Percentiles rank a stretch among this genome's conserved stretches.
phyloP scores from a whole-genome alignment of 1,140 invertebrate genomes.

The Diprion similis region DNA sequence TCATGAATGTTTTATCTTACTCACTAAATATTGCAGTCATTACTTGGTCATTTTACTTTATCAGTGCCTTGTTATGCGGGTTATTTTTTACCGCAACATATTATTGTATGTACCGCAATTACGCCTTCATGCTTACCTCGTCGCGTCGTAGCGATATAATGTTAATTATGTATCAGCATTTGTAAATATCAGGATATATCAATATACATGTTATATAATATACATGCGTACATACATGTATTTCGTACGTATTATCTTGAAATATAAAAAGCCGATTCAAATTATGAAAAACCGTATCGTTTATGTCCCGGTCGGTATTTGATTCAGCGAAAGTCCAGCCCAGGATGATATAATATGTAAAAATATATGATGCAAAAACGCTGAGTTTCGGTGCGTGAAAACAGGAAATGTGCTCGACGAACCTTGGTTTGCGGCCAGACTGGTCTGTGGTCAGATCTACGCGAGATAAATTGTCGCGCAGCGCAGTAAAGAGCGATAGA shows the following conservation, averaged over 20 bases:
- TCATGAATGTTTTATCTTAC: too few species aligned
- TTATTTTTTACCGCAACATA: neutral
- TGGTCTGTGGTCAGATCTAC: too few species aligned
- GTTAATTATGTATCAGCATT: neutral
- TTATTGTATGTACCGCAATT: neutral
- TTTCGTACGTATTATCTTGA: neutral
- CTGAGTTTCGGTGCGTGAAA: too few species aligned
- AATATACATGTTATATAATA: neutral
- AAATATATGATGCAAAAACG: too few species aligned
- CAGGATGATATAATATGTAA: too few species aligned
- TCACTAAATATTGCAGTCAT: neutral
- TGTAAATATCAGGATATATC: neutral
- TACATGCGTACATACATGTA: neutral
- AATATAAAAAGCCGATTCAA: neutral
- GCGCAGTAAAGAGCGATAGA: too few species aligned
- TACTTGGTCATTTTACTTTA: neutral
- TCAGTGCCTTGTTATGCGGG: neutral
- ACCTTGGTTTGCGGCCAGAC: too few species aligned
- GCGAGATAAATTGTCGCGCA: too few species aligned
- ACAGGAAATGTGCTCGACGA: too few species aligned
- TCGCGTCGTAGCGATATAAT: slow-evolving; percentile 1
- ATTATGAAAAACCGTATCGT: neutral
- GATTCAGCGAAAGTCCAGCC: too few species aligned
- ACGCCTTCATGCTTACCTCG: slow-evolving; percentile 2
- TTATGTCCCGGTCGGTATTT: neutral